phyloP scores from a whole-genome alignment of 2,113 vertebrate species.

The Excalfactoria chinensis region DNA sequence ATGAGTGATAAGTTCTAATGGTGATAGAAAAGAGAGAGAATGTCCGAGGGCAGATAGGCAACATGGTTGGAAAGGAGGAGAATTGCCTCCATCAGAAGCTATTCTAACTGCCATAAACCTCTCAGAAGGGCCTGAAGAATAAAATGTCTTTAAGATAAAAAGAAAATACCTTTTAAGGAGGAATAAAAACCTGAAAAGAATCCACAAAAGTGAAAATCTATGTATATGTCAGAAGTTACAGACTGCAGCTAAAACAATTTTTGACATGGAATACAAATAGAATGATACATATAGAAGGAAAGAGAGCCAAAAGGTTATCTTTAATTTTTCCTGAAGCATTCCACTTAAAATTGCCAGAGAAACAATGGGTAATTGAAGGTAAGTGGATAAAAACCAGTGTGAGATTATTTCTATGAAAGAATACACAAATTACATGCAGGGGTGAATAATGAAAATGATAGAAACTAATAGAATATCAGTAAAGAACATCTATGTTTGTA shows the following conservation, averaged over 20 bases:
- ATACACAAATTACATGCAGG: background rate
- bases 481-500: background rate
- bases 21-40: background rate
- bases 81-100: background rate
- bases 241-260: background rate
- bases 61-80: background rate
- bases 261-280: too few relatives aligned
- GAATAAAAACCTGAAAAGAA: background rate
- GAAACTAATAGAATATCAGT: background rate
- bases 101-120: background rate
- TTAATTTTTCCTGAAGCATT: background rate
- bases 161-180: background rate
- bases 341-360: background rate
- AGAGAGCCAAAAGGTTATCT: background rate
- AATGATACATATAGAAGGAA: too few relatives aligned
- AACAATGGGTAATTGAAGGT: background rate
- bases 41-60: background rate
- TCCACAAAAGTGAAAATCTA: background rate
- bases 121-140: background rate
- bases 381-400: background rate
- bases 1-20: background rate
- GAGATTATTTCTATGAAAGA: background rate
- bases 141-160: background rate
- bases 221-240: background rate
- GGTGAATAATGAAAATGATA: background rate